These are phyloP conservation scores for Eretmocerus hayati DNA, from an alignment of 2,888 invertebrate genomes.

Conservation along the genomic window DNA sequence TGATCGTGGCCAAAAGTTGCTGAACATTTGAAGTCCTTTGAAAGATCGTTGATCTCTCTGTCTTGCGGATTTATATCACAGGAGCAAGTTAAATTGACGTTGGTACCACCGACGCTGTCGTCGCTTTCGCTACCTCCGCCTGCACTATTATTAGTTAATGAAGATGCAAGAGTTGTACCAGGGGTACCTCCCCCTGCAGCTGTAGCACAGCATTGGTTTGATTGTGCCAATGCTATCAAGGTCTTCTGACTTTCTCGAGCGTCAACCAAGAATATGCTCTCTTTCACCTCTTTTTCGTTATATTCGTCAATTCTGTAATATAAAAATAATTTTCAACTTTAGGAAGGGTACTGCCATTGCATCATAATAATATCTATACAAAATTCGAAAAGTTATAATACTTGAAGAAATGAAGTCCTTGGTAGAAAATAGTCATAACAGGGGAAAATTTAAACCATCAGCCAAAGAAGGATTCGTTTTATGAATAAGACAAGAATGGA, in stretches of 20 bases:
- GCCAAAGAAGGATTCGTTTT: too few species aligned
- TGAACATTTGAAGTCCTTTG: slow-evolving; percentile 42
- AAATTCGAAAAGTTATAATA: too few species aligned
- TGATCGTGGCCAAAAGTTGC: slow-evolving; percentile 37
- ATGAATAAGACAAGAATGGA: too few species aligned
- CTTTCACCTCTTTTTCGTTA: slow-evolving; percentile 65
- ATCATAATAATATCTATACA: too few species aligned
- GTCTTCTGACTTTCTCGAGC: slow-evolving; percentile 69
- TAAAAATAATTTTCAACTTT: too few species aligned
- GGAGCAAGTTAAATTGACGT: slow-evolving; percentile 17
- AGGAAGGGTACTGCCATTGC: too few species aligned
- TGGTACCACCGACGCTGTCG: slow-evolving; percentile 3
- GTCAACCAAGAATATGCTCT: slow-evolving; percentile 76
- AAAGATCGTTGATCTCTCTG: slow-evolving; percentile 37
- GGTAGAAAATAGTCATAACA: too few species aligned
- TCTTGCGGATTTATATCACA: slow-evolving; percentile 31
- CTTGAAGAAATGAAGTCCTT: too few species aligned
- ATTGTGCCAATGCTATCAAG: slow-evolving; percentile 48
- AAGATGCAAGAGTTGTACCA: slow-evolving; percentile 39
- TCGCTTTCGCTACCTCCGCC: slow-evolving; percentile 27
- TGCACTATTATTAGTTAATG: slow-evolving; percentile 44
- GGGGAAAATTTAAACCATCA: too few species aligned
- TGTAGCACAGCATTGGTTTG: slow-evolving; percentile 26
- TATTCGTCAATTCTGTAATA: slow-evolving; percentile 60
- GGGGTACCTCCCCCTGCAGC: slow-evolving; percentile 37